Conservation (phyloP, 2,888 invertebrate species). For the Bembecia ichneumoniformis region DNA sequence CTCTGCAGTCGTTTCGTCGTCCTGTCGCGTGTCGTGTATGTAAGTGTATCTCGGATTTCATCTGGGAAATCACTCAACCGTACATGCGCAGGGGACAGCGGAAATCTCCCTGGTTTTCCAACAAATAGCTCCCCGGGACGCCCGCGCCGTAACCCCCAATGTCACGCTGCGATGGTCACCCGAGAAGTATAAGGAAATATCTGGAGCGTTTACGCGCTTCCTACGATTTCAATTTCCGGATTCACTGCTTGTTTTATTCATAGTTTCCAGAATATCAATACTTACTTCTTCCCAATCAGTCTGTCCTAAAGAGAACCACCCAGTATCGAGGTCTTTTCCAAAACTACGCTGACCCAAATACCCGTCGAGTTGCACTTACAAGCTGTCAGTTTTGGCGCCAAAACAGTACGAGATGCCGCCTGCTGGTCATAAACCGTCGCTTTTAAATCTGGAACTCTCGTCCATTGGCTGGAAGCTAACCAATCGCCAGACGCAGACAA, state of each 20-base stretch:
- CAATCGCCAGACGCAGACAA: conserved; percentile 53
- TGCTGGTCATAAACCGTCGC: conserved; percentile 64
- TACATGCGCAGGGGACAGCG: conserved; percentile 19
- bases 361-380: conserved; percentile 21
- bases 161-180: conserved; percentile 25
- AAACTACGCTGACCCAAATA: conserved; percentile 20
- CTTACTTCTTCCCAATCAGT: not conserved
- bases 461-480: conserved; percentile 53
- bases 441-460: conserved; percentile 58
- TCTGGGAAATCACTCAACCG: conserved; percentile 22
- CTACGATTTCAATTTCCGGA: not conserved
- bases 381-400: conserved; percentile 68
- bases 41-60: conserved; percentile 2
- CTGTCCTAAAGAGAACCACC: too few relatives aligned
- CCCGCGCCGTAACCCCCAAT: conserved; percentile 13
- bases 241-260: not conserved
- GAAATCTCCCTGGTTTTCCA: conserved; percentile 42
- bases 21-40: not conserved
- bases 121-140: conserved; percentile 50
- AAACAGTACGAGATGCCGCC: conserved; percentile 63
- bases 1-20: too few relatives aligned
- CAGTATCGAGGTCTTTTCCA: not conserved
- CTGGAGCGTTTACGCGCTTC: not conserved
- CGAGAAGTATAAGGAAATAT: not conserved
- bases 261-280: too few relatives aligned